Evolutionary conservation across 2,113 vertebrate genomes (phyloP), one percentile per base, ranked within the genome.

Genomic region (Scalopus aquaticus): DNA sequence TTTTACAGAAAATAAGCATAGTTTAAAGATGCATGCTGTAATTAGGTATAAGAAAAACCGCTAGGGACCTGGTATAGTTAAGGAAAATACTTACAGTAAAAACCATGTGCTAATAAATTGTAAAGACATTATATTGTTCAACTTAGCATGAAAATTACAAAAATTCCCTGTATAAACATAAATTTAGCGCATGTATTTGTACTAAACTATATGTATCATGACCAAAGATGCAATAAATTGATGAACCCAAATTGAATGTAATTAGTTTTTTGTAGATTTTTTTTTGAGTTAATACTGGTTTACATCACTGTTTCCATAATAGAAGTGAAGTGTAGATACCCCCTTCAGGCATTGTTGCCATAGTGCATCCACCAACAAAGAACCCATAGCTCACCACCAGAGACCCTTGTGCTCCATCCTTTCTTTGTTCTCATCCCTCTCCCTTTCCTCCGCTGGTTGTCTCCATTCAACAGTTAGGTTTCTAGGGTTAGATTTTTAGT

Each of bases 1-100:
- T 35, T 83, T 92, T 87, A 37, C 22, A 87, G 65, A 95, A 95
- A 90, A 69, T 72, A 72, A 85, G 37, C 42, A 69, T 86, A 32
- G 32, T 83, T 92, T 87, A 58, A 76, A 42, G 30, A 88, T 70
- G 16, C 19, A 60, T 82, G 35, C n/a, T 76, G 11, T 79, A 77
- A 84, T 82, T 88, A 94, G 11, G 9, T n/a, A 46, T 39, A 65
- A 80, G 37, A 24, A 93, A 80, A 54, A 51, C 1, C 30, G 69
- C 65, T 88, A 83, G 26, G 46, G 79, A 92, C 64, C 26, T 67
- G 24, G 15, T 58, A 30, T 35, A 77, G n/a, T 51, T 94, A 51
- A 77, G 69, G 74, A 78, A 88, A 89, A 82, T 92, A 17, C 10
- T 93, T 76, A 67, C 42, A 91, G 3, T 60, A 58, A 83, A 94